phyloP scores from a whole-genome alignment of 2,888 invertebrate genomes.

The Lagria hirta region DNA sequence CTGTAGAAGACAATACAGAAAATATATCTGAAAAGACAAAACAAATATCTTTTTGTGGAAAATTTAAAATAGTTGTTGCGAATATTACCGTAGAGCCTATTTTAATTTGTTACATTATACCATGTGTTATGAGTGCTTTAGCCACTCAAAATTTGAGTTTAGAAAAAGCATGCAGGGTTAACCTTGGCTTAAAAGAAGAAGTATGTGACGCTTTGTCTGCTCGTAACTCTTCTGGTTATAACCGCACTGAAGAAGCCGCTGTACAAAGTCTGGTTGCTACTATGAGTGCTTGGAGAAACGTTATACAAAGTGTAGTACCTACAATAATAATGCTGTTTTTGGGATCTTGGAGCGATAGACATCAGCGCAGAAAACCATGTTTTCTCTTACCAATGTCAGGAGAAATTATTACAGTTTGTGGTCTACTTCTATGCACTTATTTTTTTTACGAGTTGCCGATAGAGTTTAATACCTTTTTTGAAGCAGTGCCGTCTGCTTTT shows the following conservation, averaged over 20 bases:
- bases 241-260: constrained; percentile 58
- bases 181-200: constrained; percentile 66
- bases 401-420: constrained; percentile 56
- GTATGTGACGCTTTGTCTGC: constrained; percentile 72
- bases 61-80: constrained; percentile 55
- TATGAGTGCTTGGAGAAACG: constrained; percentile 60
- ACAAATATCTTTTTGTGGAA: constrained; percentile 25
- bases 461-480: constrained; percentile 57
- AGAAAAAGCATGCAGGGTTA: constrained; percentile 81
- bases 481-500: constrained; percentile 58
- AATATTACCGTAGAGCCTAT: constrained; percentile 73
- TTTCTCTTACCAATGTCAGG: constrained; percentile 60
- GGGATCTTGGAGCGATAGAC: constrained; percentile 65
- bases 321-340: constrained; percentile 59
- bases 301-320: constrained; percentile 59
- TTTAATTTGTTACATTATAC: constrained; percentile 65
- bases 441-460: constrained; percentile 60
- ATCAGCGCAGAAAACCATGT: constrained; percentile 60
- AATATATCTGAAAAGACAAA: constrained; percentile 29
- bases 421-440: constrained; percentile 58
- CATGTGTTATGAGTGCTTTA: constrained; percentile 61
- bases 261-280: constrained; percentile 41
- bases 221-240: constrained; percentile 66
- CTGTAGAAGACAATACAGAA: constrained; percentile 53
- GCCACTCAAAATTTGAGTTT: constrained; percentile 80